phyloP scores from a whole-genome alignment of 2,113 vertebrate species.

The Mellivora capensis region DNA sequence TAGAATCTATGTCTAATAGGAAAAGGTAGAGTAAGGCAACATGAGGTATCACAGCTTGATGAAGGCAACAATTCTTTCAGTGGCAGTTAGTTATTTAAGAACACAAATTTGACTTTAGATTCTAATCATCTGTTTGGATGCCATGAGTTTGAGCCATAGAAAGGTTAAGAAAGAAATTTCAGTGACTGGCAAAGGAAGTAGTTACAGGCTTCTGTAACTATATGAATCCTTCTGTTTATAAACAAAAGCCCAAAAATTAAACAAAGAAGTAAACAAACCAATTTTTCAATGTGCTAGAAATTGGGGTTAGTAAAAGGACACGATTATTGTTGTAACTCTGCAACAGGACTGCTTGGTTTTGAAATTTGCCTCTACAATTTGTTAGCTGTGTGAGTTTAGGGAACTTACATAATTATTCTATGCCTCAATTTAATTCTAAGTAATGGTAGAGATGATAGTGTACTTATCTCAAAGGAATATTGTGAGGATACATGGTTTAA shows the following conservation, averaged over 20 bases:
- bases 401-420: not conserved
- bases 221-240: not conserved
- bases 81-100: not conserved
- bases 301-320: not conserved
- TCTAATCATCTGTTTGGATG: not conserved
- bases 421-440: not conserved
- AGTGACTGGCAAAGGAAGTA: not conserved
- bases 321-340: not conserved
- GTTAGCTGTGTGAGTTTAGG: not conserved
- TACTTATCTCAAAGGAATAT: not conserved
- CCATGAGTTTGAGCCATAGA: not conserved
- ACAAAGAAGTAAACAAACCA: not conserved
- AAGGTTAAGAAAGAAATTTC: not conserved
- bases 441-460: not conserved
- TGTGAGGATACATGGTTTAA: not conserved
- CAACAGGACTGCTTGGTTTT: not conserved
- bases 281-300: not conserved
- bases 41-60: not conserved
- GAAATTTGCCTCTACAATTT: not conserved
- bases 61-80: not conserved
- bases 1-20: not conserved
- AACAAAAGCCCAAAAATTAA: not conserved
- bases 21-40: not conserved
- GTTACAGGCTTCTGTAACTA: not conserved
- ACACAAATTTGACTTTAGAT: not conserved